A percentile compares a stretch with the other conserved stretches of the same genome.
Evolutionary conservation across 2,888 invertebrate species (phyloP).

Genomic region (Oxytorus armatus): DNA sequence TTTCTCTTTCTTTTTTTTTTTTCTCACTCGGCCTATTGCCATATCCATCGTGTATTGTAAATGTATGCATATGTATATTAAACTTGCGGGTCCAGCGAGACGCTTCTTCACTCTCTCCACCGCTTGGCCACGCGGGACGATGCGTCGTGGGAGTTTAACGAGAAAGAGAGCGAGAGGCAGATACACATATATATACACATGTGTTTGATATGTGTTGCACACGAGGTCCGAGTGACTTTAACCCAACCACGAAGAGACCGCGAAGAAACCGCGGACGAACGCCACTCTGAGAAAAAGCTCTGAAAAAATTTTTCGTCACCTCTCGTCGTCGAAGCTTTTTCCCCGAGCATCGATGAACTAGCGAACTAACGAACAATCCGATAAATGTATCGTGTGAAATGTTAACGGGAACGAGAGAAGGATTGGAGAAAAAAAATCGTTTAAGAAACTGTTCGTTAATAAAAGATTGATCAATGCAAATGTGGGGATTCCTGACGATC

Average conservation of each 20-base stretch:
- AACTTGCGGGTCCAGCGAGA: constrained; percentile 66
- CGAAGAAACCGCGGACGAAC: constrained; percentile 65
- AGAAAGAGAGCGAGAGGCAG: constrained; percentile 32
- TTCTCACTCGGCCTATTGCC: constrained; percentile 50
- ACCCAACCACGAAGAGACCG: constrained; percentile 42
- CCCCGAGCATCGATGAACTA: constrained; percentile 61
- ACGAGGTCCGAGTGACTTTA: constrained; percentile 64
- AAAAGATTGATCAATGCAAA: no score
- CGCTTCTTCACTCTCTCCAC: constrained; percentile 47
- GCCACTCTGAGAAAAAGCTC: constrained; percentile 65
- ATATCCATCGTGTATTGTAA: constrained; percentile 23
- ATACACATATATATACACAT: constrained; percentile 9
- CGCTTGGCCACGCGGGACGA: constrained; percentile 58
- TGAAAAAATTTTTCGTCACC: constrained; percentile 65
- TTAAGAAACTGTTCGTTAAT: no score
- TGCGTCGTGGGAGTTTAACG: constrained; percentile 75
- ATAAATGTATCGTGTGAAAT: no score
- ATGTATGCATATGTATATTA: constrained; percentile 17
- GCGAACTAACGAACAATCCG: constrained; percentile 45
- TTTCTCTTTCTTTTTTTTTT: constrained; percentile 25
- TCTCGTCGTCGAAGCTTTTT: constrained; percentile 9
- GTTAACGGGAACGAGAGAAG: no score
- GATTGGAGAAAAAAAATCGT: no score
- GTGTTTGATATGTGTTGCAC: constrained; percentile 30
- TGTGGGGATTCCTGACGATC: no score